These are phyloP conservation scores for Gambusia holbrooki DNA, from an alignment of 2,113 vertebrate genomes.

Conservation along the genomic window DNA sequence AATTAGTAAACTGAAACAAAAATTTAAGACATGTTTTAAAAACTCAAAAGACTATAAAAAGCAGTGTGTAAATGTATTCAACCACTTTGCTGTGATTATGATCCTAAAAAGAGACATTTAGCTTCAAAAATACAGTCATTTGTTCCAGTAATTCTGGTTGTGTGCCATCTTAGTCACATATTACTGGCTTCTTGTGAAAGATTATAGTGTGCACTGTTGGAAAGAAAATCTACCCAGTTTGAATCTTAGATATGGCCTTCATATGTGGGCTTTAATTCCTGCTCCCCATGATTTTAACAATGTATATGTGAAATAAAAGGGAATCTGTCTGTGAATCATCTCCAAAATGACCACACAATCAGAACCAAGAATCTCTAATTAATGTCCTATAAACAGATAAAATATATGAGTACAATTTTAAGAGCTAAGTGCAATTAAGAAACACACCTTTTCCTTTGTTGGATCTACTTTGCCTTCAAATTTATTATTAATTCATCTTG, in stretches of 20 bases:
- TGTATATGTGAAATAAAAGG: not conserved
- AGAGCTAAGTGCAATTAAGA: conserved; percentile 32
- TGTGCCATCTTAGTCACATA: not conserved
- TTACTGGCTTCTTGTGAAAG: not conserved
- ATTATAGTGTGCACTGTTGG: not conserved
- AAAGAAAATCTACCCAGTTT: not conserved
- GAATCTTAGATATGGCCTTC: not conserved
- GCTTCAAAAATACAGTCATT: not conserved
- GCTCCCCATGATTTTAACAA: conserved; percentile 1
- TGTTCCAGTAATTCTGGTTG: not conserved
- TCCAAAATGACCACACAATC: conserved; percentile 14
- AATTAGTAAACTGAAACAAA: not conserved
- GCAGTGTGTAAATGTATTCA: not conserved
- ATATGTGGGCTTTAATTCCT: not conserved
- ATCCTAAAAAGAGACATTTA: not conserved
- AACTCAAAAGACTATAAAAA: not conserved
- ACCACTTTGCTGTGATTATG: not conserved
- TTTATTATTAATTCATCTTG: conserved; percentile 39
- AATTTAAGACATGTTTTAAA: not conserved
- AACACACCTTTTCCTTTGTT: conserved; percentile 29
- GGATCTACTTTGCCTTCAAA: conserved; percentile 42
- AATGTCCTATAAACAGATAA: conserved; percentile 34
- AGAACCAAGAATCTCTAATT: conserved; percentile 47
- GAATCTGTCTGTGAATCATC: not conserved
- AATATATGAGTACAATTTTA: conserved; percentile 40